Percentiles rank a stretch among this genome's conserved stretches.
Evolutionary conservation across 1,140 invertebrate genomes (phyloP).

Genomic region (Rhopalosiphum padi): DNA sequence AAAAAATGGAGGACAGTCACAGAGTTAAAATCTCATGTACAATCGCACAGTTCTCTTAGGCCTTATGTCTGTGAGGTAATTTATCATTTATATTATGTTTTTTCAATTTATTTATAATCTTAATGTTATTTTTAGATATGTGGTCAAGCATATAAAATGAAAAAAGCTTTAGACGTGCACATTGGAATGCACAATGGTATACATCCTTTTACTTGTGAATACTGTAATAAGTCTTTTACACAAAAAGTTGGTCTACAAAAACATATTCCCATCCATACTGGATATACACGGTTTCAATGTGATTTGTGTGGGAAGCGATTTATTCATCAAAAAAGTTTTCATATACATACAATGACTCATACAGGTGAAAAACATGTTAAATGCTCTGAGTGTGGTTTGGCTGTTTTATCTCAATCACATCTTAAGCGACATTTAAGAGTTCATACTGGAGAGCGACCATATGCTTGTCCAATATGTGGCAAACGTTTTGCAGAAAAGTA

Average conservation of each 20-base stretch:
- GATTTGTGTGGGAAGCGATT: slow-evolving; percentile 59
- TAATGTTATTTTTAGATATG: slow-evolving; percentile 64
- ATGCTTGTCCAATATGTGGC: slow-evolving; percentile 70
- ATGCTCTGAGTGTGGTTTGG: slow-evolving; percentile 69
- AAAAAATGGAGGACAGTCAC: slow-evolving; percentile 64
- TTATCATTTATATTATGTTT: background rate
- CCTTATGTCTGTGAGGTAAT: slow-evolving; percentile 67
- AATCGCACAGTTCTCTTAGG: slow-evolving; percentile 64
- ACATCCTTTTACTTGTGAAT: slow-evolving; percentile 74
- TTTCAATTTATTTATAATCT: background rate
- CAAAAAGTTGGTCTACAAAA: slow-evolving; percentile 73
- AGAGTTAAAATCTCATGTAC: slow-evolving; percentile 65
- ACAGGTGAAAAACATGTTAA: slow-evolving; percentile 70
- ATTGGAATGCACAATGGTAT: slow-evolving; percentile 74
- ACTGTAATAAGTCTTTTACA: slow-evolving; percentile 79
- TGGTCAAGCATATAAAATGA: slow-evolving; percentile 65
- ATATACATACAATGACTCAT: slow-evolving; percentile 72
- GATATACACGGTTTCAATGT: slow-evolving; percentile 64
- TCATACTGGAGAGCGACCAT: slow-evolving; percentile 74
- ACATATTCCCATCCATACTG: slow-evolving; percentile 74
- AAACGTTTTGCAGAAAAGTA: slow-evolving; percentile 72
- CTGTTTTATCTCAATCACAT: slow-evolving; percentile 71
- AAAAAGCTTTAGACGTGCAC: slow-evolving; percentile 65
- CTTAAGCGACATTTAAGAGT: slow-evolving; percentile 73
- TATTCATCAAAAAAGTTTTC: slow-evolving; percentile 64